These are phyloP conservation scores for Parasteatoda tepidariorum DNA, from an alignment of 1,140 invertebrate genomes.

Conservation along the genomic window DNA sequence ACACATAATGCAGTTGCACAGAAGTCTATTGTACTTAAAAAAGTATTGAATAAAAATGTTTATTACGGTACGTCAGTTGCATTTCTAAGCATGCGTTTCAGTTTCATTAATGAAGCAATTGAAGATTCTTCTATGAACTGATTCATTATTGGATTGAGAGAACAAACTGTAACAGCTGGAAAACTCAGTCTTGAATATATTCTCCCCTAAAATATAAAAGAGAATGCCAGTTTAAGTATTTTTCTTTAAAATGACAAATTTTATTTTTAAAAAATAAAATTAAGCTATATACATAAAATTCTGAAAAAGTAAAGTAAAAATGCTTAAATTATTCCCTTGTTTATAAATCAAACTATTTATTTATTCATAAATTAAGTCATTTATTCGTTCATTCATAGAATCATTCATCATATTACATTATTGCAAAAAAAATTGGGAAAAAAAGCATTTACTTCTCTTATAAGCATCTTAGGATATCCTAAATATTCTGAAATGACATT, in stretches of 20 bases:
- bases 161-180: conserved; percentile 42
- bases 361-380: no score
- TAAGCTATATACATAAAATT: not conserved
- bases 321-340: no score
- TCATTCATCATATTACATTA: no score
- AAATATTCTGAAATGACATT: conserved; percentile 31
- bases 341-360: no score
- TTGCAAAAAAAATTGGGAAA: not conserved
- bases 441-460: conserved; percentile 30
- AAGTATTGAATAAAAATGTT: not conserved
- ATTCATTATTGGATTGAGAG: conserved; percentile 15
- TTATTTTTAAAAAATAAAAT: not conserved
- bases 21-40: no score
- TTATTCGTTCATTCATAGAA: no score
- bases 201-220: not conserved
- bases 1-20: no score
- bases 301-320: no score
- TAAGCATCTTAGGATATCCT: conserved; percentile 42
- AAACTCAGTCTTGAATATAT: conserved; percentile 12
- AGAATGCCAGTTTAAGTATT: not conserved
- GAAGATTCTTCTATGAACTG: conserved; percentile 16
- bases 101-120: conserved; percentile 4
- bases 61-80: conserved; percentile 13
- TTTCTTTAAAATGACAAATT: not conserved
- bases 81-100: conserved; percentile 1